Evolutionary conservation across 2,113 vertebrate species (phyloP).

Genomic region (Triplophysa siluroides): DNA sequence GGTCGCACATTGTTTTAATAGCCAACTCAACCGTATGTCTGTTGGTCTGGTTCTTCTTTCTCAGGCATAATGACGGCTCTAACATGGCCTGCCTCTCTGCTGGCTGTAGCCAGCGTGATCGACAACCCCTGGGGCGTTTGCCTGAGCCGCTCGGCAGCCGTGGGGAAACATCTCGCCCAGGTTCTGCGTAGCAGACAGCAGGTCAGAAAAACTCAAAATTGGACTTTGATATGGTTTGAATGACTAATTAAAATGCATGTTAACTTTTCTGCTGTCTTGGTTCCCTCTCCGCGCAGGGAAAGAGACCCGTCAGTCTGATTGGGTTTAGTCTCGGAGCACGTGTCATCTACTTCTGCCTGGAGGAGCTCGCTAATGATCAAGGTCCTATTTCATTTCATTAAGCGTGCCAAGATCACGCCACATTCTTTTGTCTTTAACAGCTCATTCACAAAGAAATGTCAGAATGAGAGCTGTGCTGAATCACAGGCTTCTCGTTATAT

Average conservation of each 20-base stretch:
- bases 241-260: not conserved
- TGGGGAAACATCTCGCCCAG: conserved; percentile 93
- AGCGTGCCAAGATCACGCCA: not conserved
- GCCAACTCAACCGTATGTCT: not conserved
- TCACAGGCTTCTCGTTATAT: not conserved
- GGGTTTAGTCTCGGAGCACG: conserved; percentile 96
- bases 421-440: conserved; percentile 1
- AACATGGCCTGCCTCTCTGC: conserved; percentile 88
- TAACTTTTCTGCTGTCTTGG: not conserved
- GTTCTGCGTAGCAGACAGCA: conserved; percentile 88
- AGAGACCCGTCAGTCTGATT: conserved; percentile 89
- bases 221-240: not conserved
- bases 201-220: conserved; percentile 71
- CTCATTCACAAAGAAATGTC: not conserved
- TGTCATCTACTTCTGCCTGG: conserved; percentile 97
- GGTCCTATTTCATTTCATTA: conserved; percentile 69
- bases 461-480: not conserved
- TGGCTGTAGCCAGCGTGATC: conserved; percentile 87
- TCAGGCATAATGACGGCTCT: conserved; percentile 90
- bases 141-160: conserved; percentile 89
- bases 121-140: conserved; percentile 98
- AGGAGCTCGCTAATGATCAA: conserved; percentile 91
- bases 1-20: not conserved
- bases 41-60: not conserved
- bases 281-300: conserved; percentile 76